Evolutionary conservation across 2,888 invertebrate species (phyloP), one percentile per base, ranked within the genome.

Genomic region (Pachliopta kotzebuea): DNA sequence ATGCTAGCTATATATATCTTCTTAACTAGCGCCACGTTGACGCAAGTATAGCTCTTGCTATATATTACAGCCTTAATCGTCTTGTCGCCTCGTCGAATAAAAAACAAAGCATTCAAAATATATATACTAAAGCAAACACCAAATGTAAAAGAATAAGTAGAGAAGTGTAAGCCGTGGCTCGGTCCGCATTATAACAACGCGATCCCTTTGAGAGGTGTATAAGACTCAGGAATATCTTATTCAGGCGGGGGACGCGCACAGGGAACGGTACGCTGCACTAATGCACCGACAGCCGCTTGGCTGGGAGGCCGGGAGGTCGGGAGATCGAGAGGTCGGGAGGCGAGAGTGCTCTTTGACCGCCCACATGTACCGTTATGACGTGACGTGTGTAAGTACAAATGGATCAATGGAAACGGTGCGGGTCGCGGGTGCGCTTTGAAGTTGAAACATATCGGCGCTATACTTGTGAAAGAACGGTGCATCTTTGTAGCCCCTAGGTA

Each of bases 291-390:
- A 55, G 37, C 31, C 31, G 18, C 50, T 9, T 9, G 62, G 31
- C 17, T 2, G 45, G 20, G 31, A 17, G 49, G 49, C 18, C 53
- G 60, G 52, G 55, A 45, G 53, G 52, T 42, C 42, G 60, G 60
- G 31, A 31, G 49, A 29, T 8, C 45, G 45, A n/a, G 45, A n/a
- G 45, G 45, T n/a, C 45, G 45, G n/a, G 21, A 24, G 49, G 42
- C 52, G 62, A 17, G 62, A 59, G 55, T 55, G 63, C 63, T 63
- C 59, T 63, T 63, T 63, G 63, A 63, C 63, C 63, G 59, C 63
- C 59, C 63, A 23, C 59, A 49, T 55, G 50, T 50, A 55, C 49
- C 59, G 63, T 63, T 63, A 58, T 63, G 59, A 63, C 63, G 58
- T 63, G 63, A 58, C 63, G 49, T 59, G 58, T 63, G 59, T 55